Percentiles rank a stretch among this genome's conserved stretches.
phyloP scores from a whole-genome alignment of 2,888 invertebrate genomes.

The Trypoxylon attenuatum region DNA sequence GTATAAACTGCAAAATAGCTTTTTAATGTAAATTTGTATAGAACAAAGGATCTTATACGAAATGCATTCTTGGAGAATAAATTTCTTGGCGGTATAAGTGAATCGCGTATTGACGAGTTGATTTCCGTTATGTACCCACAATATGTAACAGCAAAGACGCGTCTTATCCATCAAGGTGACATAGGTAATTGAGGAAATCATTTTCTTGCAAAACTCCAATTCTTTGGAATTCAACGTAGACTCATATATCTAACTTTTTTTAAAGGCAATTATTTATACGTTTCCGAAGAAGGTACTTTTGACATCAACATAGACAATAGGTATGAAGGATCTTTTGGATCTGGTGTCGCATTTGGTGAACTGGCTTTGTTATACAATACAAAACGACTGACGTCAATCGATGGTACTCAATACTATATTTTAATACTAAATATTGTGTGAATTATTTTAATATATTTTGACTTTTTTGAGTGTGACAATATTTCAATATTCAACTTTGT shows the following conservation, averaged over 20 bases:
- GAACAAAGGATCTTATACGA: slow-evolving; percentile 61
- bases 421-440: not conserved
- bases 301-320: slow-evolving; percentile 88
- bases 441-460: not conserved
- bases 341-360: slow-evolving; percentile 91
- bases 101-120: slow-evolving; percentile 82
- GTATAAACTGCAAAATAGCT: no score
- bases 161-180: slow-evolving; percentile 86
- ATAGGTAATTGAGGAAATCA: no score
- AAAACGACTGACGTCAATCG: slow-evolving; percentile 89
- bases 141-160: slow-evolving; percentile 80
- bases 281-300: slow-evolving; percentile 88
- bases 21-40: no score
- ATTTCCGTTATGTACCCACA: slow-evolving; percentile 87
- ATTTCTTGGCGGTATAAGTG: slow-evolving; percentile 85
- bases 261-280: slow-evolving; percentile 86
- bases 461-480: no score
- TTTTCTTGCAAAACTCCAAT: no score
- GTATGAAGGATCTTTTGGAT: slow-evolving; percentile 85
- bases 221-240: no score
- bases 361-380: slow-evolving; percentile 95
- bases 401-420: slow-evolving; percentile 78
- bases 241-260: no score
- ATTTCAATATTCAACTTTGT: no score
- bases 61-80: slow-evolving; percentile 86